phyloP scores from a whole-genome alignment of 2,797 vertebrate species.

The Limnodromus scolopaceus region DNA sequence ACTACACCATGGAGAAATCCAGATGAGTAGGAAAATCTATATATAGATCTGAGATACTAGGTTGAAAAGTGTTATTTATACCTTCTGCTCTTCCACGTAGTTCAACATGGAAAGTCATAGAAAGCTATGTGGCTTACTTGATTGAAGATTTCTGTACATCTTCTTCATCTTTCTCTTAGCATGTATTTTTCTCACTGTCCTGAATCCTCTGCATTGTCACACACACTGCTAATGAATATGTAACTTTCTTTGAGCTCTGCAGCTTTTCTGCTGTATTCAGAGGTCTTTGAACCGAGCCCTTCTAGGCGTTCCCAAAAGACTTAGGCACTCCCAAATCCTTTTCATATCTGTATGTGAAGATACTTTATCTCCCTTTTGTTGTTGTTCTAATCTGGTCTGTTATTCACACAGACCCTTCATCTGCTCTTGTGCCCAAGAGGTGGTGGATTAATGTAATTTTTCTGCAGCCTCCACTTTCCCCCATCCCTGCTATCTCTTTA shows the following conservation, averaged over 20 bases:
- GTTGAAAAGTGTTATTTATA: not conserved
- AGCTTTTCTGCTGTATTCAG: not conserved
- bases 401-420: not conserved
- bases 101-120: not conserved
- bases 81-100: not conserved
- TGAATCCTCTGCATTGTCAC: rapidly evolving
- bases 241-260: not conserved
- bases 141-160: not conserved
- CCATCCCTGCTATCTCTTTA: not conserved
- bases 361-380: not conserved
- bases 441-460: not conserved
- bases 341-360: not conserved
- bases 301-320: not conserved
- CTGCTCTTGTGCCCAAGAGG: not conserved
- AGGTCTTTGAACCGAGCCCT: not conserved
- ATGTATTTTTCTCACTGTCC: rapidly evolving
- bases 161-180: not conserved
- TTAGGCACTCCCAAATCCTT: not conserved
- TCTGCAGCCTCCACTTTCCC: not conserved
- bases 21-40: not conserved
- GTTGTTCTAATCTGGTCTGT: not conserved
- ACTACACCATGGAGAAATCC: not conserved
- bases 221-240: not conserved
- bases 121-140: not conserved
- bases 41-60: not conserved